phyloP scores from a whole-genome alignment of 2,888 invertebrate species.

The Stramonita haemastoma region DNA sequence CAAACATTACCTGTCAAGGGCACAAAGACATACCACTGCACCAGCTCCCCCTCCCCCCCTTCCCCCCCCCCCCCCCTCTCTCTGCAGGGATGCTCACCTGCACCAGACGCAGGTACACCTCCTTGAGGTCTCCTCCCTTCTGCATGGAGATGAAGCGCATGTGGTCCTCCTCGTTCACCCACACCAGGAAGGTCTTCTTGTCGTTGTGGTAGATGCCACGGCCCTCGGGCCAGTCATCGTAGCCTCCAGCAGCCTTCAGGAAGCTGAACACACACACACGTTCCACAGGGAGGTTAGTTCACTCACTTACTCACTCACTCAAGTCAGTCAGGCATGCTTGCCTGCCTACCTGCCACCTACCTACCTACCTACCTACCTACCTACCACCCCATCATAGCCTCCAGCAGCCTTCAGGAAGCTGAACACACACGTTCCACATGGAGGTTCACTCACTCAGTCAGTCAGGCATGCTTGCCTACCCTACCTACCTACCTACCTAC shows the following conservation, averaged over 20 bases:
- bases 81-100: slow-evolving; percentile 50
- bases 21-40: too few relatives aligned
- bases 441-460: too few relatives aligned
- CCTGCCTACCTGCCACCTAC: too few relatives aligned
- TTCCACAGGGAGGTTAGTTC: too few relatives aligned
- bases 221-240: slow-evolving; percentile 92
- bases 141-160: slow-evolving; percentile 88
- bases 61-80: too few relatives aligned
- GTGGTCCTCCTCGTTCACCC: slow-evolving; percentile 96
- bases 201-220: slow-evolving; percentile 92
- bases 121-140: slow-evolving; percentile 76
- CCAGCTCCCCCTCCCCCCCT: too few relatives aligned
- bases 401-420: slow-evolving; percentile 66
- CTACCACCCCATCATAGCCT: slow-evolving; percentile 48
- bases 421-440: background rate
- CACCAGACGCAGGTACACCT: slow-evolving; percentile 71
- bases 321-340: too few relatives aligned
- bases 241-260: slow-evolving; percentile 77
- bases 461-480: too few relatives aligned
- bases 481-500: too few relatives aligned
- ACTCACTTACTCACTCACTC: too few relatives aligned
- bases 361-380: too few relatives aligned
- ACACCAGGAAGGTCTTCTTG: slow-evolving; percentile 88
- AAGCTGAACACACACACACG: slow-evolving; percentile 51
- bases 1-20: too few relatives aligned